A percentile compares a stretch with the other conserved stretches of the same genome.
Evolutionary conservation across 2,113 vertebrate genomes (phyloP).

Genomic region (Rhagologus leucostigma): DNA sequence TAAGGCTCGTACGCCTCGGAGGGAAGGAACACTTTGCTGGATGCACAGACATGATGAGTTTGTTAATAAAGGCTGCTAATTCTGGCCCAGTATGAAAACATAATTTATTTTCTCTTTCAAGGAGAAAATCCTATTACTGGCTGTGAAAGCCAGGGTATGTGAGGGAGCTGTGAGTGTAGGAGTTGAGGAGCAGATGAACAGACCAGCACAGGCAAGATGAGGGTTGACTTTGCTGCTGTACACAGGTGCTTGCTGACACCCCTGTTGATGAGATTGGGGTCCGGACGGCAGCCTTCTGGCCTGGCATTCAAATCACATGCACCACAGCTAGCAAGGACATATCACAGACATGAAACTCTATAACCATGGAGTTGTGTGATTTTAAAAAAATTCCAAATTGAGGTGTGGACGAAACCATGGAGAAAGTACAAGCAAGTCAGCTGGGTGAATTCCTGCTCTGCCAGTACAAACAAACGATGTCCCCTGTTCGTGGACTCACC

Average conservation of each 20-base stretch:
- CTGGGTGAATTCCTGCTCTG: background rate
- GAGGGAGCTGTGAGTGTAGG: background rate
- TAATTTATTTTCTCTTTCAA: background rate
- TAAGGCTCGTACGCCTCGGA: background rate
- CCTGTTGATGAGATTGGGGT: background rate
- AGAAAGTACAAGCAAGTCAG: background rate
- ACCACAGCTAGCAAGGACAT: background rate
- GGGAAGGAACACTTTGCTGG: background rate
- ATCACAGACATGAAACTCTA: background rate
- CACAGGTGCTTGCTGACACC: background rate
- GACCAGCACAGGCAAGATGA: background rate
- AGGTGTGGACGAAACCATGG: background rate
- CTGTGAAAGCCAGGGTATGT: background rate
- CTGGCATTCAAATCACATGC: background rate
- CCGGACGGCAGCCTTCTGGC: background rate
- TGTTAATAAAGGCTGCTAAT: background rate
- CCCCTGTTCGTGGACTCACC: background rate
- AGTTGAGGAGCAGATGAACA: background rate
- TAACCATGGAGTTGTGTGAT: background rate
- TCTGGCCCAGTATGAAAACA: background rate
- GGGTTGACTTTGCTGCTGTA: background rate
- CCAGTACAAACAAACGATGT: background rate
- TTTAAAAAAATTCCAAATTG: background rate
- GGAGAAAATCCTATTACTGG: background rate
- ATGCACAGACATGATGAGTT: background rate